Conservation (phyloP, 2,797 vertebrate species). For the Gallinago solitaria region DNA sequence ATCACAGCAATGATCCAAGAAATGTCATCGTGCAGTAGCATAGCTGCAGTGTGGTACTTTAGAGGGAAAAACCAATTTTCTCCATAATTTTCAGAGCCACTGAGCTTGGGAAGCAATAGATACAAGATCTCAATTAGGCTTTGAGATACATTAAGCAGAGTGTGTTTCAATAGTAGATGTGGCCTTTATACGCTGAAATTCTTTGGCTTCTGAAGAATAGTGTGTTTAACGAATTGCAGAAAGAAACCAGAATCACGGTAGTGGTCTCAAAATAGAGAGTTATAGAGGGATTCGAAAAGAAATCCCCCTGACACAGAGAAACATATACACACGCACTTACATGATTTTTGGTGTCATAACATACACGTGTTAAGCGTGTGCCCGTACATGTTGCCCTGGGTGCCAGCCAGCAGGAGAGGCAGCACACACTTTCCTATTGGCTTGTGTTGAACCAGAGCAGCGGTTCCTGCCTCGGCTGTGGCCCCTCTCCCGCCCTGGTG, state of each 20-base stretch:
- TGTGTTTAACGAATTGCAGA: background rate
- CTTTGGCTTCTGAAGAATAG: background rate
- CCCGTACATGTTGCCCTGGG: background rate
- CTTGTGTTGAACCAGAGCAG: background rate
- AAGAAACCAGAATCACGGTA: background rate
- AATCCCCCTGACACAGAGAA: background rate
- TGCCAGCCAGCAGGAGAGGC: constrained; percentile 11
- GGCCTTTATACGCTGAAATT: background rate
- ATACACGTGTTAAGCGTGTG: background rate
- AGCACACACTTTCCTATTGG: background rate
- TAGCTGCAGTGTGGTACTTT: background rate
- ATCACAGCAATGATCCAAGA: background rate
- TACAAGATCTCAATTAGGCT: background rate
- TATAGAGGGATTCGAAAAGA: background rate
- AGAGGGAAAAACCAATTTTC: background rate
- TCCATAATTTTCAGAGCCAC: background rate
- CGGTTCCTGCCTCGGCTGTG: background rate
- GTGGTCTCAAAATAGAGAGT: background rate
- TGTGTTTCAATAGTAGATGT: background rate
- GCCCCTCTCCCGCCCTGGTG: background rate
- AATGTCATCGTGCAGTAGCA: background rate
- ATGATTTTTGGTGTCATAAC: background rate
- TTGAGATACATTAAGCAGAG: background rate
- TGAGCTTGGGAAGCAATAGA: background rate
- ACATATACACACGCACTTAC: too few species aligned